Conservation (phyloP, 2,113 vertebrate genomes). For the Protobothrops mucrosquamatus region DNA sequence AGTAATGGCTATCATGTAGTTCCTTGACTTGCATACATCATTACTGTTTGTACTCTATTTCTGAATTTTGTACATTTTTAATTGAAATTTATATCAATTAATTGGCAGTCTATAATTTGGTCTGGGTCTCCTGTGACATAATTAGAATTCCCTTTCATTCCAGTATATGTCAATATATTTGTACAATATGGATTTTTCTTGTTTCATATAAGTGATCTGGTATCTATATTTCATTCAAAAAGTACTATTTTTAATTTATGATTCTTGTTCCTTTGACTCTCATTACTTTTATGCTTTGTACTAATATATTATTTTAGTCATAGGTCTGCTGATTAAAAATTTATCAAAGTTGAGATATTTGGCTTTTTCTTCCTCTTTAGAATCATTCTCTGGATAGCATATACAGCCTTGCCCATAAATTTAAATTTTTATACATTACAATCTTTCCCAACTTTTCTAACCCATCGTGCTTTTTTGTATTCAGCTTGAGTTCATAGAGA, state of each 20-base stretch:
- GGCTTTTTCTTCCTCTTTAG: background rate
- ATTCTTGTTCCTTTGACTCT: background rate
- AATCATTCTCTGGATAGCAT: background rate
- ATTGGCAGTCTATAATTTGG: background rate
- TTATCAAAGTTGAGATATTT: slow-evolving; percentile 3
- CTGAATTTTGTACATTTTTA: background rate
- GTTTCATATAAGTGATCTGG: background rate
- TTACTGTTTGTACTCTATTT: background rate
- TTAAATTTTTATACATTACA: background rate
- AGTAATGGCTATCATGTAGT: background rate
- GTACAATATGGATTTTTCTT: background rate
- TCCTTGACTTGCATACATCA: background rate
- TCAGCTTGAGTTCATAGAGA: background rate
- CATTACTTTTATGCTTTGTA: background rate
- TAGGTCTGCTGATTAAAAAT: background rate
- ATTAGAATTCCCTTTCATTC: background rate
- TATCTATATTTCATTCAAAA: slow-evolving; percentile 1
- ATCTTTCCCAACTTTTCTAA: slow-evolving; percentile 4
- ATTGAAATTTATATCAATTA: background rate
- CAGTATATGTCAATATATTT: slow-evolving; percentile 3
- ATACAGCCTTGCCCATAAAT: fast-evolving
- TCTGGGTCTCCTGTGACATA: background rate
- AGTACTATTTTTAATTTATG: slow-evolving; percentile 4
- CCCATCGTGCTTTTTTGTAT: background rate
- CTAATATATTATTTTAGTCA: background rate